phyloP scores from a whole-genome alignment of 2,888 invertebrate species.

The Pollenia labialis region DNA sequence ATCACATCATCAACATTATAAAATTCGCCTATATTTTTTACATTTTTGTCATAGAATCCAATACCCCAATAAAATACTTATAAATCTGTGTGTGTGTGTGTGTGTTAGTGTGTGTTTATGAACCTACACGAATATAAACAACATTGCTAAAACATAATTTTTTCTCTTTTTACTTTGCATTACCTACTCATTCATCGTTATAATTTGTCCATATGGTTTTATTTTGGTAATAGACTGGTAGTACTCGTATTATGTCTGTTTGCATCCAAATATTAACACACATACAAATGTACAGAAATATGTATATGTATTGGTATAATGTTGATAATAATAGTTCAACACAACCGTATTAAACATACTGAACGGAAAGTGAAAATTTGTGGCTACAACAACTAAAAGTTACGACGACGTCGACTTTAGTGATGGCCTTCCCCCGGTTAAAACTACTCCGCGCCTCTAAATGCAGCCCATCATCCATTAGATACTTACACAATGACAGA shows the following conservation, averaged over 20 bases:
- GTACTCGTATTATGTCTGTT: neutral
- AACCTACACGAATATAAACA: constrained; percentile 20
- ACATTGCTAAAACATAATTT: neutral
- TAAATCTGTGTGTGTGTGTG: neutral
- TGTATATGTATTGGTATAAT: neutral
- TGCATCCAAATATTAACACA: neutral
- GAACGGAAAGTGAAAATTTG: constrained; percentile 84
- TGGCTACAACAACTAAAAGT: constrained; percentile 72
- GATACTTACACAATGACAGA: constrained; percentile 20
- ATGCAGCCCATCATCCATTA: constrained; percentile 46
- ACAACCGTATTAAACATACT: constrained; percentile 20
- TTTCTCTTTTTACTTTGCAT: constrained; percentile 18
- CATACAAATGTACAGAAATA: neutral
- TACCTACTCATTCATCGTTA: neutral
- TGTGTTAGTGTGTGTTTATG: neutral
- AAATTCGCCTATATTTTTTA: constrained; percentile 43
- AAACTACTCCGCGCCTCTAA: constrained; percentile 8
- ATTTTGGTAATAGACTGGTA: neutral
- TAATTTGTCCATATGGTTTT: constrained; percentile 37
- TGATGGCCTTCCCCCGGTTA: constrained; percentile 60
- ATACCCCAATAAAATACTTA: constrained; percentile 45
- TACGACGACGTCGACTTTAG: constrained; percentile 57
- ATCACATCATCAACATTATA: constrained; percentile 23
- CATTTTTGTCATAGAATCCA: constrained; percentile 30
- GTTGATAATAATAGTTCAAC: constrained; percentile 37